Percentiles rank a stretch among this genome's conserved stretches.
phyloP scores from a whole-genome alignment of 2,797 vertebrate genomes.

The Distichodus sexfasciatus region DNA sequence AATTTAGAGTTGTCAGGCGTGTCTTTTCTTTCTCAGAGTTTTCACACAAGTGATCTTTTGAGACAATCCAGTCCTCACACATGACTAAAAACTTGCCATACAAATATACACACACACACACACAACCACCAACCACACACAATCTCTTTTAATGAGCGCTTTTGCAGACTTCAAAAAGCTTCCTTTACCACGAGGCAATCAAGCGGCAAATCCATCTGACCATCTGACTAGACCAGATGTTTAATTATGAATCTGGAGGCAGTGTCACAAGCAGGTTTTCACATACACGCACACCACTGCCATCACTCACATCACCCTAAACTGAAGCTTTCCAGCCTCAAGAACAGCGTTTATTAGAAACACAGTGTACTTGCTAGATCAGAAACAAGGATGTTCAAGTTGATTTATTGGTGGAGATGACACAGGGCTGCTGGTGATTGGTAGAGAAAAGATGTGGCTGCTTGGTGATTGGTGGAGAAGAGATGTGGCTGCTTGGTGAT shows the following conservation, averaged over 20 bases:
- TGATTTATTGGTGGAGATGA: constrained; percentile 14
- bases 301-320: constrained; percentile 15
- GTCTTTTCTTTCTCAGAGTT: too few relatives aligned
- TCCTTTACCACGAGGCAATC: constrained; percentile 42
- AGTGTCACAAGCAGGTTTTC: constrained; percentile 7
- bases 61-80: background rate
- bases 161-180: constrained; percentile 28
- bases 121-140: constrained; percentile 27
- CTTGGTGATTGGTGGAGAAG: too few relatives aligned
- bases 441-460: too few relatives aligned
- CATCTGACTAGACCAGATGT: constrained; percentile 42
- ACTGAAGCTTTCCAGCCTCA: constrained; percentile 35
- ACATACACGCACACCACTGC: constrained; percentile 6
- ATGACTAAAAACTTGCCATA: background rate
- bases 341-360: constrained; percentile 4
- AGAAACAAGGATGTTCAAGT: constrained; percentile 1
- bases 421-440: constrained; percentile 4
- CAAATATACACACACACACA: background rate
- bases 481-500: too few relatives aligned
- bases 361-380: constrained; percentile 2
- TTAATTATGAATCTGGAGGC: constrained; percentile 47
- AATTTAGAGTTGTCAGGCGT: too few relatives aligned
- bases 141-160: constrained; percentile 35
- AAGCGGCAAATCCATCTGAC: constrained; percentile 41
- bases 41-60: too few relatives aligned